Percentiles rank a stretch among this genome's conserved stretches.
Evolutionary conservation across 2,888 invertebrate species (phyloP).

Genomic region (Baronia brevicornis): DNA sequence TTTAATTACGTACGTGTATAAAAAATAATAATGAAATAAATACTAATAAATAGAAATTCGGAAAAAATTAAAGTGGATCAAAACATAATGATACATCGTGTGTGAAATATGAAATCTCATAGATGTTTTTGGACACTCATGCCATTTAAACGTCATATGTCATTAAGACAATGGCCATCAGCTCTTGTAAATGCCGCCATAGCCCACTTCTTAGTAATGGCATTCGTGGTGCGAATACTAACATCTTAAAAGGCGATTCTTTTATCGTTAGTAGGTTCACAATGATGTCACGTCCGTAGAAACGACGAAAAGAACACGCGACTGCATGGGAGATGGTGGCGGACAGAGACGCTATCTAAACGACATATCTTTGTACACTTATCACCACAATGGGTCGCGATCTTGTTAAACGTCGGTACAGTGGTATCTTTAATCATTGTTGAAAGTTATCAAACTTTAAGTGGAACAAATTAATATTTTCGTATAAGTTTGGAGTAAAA

Average conservation of each 20-base stretch:
- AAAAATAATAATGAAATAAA: too few relatives aligned
- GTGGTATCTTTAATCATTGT: slow-evolving; percentile 9
- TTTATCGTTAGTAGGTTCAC: slow-evolving; percentile 15
- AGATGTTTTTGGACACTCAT: not conserved
- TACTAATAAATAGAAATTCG: too few relatives aligned
- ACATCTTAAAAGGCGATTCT: slow-evolving; percentile 16
- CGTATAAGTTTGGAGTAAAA: too few relatives aligned
- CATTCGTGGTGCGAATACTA: slow-evolving; percentile 16
- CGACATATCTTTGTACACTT: slow-evolving; percentile 21
- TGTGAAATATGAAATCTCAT: not conserved
- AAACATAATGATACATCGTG: slow-evolving; percentile 5
- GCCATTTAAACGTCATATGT: slow-evolving; percentile 8
- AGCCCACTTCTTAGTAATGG: slow-evolving; percentile 13
- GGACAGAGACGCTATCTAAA: slow-evolving; percentile 19
- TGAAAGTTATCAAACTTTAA: too few relatives aligned
- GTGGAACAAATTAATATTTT: too few relatives aligned
- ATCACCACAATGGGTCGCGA: slow-evolving; percentile 18
- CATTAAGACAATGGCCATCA: slow-evolving; percentile 7
- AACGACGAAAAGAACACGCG: not conserved
- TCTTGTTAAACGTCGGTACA: slow-evolving; percentile 16
- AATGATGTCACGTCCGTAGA: slow-evolving; percentile 13
- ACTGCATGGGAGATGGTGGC: slow-evolving; percentile 12
- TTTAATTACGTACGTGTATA: too few relatives aligned
- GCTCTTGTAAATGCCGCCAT: slow-evolving; percentile 12
- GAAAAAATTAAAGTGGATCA: too few relatives aligned